Base-by-base conservation (phyloP, 2,797 vertebrate genomes). In the Paramormyrops hopkinsi region DNA sequence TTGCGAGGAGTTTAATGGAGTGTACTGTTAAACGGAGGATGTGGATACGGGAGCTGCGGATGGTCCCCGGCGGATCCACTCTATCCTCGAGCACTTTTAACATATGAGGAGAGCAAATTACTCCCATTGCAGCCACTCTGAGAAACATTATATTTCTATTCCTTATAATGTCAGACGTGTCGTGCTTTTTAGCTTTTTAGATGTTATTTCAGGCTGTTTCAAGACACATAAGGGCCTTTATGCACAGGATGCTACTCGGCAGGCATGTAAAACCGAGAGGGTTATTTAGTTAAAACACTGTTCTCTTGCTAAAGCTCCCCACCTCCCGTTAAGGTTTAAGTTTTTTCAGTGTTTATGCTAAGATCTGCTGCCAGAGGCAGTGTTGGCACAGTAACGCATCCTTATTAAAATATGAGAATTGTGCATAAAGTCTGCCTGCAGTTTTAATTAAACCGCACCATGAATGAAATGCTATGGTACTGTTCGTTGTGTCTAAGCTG, bases 41-140 rank as follows among this genome's bases (percentile, higher is more conserved):
- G 92, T 93, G 93, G 94, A 95, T 93, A 95, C 93, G 93, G 94
- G 93, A 90, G 90, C 94, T 92, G 94, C 92, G 91, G n/a, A 33
- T 37, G 92, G 91, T 92, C 93, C 91, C 92, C 90, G 92, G 92
- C 91, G 92, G 90, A 89, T 91, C 91, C 87, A 62, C 86, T 90
- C 91, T 92, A 90, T 92, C 90, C 82, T 73, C 89, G 25, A 91
- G 91, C 90, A 90, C 76, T 90, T 92, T 92, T 85, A 89, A 89
- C 79, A 65, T 48, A 29, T 29, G 54, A 89, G 53, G 25, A 84
- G 54, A 65, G 19, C 79, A 59, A 62, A 89, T 37, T 54, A 46
- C 82, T 85, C 88, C 79, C 79, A 46, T 44, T 46, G 54, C 76
- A 85, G 59, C 79, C n/a, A 65, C 54, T 85, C 53, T 65, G 79